Percentiles rank a stretch among this genome's conserved stretches.
These are phyloP conservation scores for Tetraodon nigroviridis DNA, from an alignment of 2,113 vertebrate species.

Conservation along the genomic window DNA sequence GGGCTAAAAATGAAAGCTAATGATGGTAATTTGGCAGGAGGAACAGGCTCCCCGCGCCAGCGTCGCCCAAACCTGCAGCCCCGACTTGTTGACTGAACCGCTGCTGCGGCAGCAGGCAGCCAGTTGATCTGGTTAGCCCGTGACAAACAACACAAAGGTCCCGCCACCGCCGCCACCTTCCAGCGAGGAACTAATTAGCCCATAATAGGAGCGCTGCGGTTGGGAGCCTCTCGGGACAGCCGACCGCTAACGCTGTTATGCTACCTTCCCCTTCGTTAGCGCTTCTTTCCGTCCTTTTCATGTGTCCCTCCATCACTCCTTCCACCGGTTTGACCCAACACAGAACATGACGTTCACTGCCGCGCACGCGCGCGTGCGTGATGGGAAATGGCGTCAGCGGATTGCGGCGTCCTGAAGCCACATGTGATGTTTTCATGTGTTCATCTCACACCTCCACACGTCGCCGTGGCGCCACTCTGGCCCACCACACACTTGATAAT, in stretches of 20 bases:
- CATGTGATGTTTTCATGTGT: slow-evolving; percentile 22
- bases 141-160: slow-evolving; percentile 47
- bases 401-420: no score
- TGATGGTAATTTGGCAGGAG: slow-evolving; percentile 58
- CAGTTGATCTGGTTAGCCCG: slow-evolving; percentile 43
- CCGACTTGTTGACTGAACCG: background rate
- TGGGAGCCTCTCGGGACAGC: slow-evolving; percentile 54
- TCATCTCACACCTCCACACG: slow-evolving; percentile 40
- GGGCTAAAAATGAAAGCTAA: slow-evolving; percentile 61
- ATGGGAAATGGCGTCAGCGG: slow-evolving; percentile 15
- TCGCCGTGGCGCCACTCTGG: slow-evolving; percentile 51
- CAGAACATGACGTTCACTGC: no score
- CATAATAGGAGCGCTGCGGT: slow-evolving; percentile 53
- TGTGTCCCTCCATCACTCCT: background rate
- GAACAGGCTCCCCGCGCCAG: slow-evolving; percentile 35
- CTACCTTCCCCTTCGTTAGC: slow-evolving; percentile 31
- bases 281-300: slow-evolving; percentile 2
- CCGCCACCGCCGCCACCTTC: slow-evolving; percentile 24
- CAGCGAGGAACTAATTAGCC: slow-evolving; percentile 53
- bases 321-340: no score
- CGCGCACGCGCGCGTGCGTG: background rate
- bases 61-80: slow-evolving; percentile 8
- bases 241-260: slow-evolving; percentile 42
- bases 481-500: slow-evolving; percentile 5
- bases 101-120: slow-evolving; percentile 30